Evolutionary conservation across 2,797 vertebrate genomes (phyloP), one percentile per base, ranked within the genome.

Genomic region (Protosalanx chinensis): DNA sequence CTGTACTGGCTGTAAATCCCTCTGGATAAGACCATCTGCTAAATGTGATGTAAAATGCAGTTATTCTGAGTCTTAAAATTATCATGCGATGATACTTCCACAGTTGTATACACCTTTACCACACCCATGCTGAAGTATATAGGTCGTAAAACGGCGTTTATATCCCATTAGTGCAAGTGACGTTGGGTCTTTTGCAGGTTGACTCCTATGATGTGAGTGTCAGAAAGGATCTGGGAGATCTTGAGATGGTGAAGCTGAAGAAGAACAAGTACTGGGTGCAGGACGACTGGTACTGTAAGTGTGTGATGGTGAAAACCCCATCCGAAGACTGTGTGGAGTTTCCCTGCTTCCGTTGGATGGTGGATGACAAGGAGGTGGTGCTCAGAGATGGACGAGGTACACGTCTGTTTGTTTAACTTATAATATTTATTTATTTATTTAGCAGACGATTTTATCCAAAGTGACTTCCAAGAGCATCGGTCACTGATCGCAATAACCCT

Each of bases 211-310:
- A 95, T 0, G 87, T 99, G 76, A 94, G 72, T 0, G 95, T 96
- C 46, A 90, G 88, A 18, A 95, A 97, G 72, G 84, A 95, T 65
- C 87, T 99, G 49, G 98, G 97, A 0, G 94, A 96, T 20, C 91
- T 99, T 29, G 91, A 94, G n/a, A 71, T 99, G 69, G 82, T 99
- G 83, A 98, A 93, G 88, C 90, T 99, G 1, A 95, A 98, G 85
- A 99, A 98, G 85, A 94, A 93, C 67, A 98, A 96, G 81, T 99
- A 98, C 80, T 98, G 96, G 96, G 82, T 96, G 62, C 91, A 92
- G 0, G 97, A 99, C n/a, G 95, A 98, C 85, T 99, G 98, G 98
- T 98, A 97, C 90, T 96, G 98, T 73, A 95, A 86, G 81, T 94
- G 96, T 63, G 56, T 99, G 80, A 95, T 96, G 0, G 92, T 99